phyloP scores from a whole-genome alignment of 2,888 invertebrate genomes.

The Tricholauxania praeusta region DNA sequence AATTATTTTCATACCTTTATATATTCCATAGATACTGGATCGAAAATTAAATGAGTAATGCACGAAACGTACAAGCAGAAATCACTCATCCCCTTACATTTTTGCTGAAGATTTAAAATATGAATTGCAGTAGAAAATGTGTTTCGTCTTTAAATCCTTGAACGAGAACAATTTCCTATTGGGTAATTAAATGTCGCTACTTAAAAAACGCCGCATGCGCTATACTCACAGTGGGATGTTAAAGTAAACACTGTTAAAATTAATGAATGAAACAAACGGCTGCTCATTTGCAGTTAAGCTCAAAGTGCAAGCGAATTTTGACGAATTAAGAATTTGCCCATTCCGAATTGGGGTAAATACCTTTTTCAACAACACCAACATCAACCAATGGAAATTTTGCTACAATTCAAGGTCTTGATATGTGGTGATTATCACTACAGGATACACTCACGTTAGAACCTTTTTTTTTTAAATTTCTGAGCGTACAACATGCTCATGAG shows the following conservation, averaged over 20 bases:
- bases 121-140: background rate
- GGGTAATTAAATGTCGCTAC: no score
- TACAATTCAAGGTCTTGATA: background rate
- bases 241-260: background rate
- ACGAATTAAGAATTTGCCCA: no score
- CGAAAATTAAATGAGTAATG: no score
- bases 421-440: conserved; percentile 42
- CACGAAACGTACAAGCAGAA: no score
- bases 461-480: background rate
- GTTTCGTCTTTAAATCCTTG: background rate
- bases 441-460: conserved; percentile 22
- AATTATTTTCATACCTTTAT: no score
- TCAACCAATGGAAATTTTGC: no score
- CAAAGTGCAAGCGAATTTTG: no score
- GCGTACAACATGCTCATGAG: background rate
- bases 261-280: conserved; percentile 3
- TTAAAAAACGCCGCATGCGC: no score
- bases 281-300: background rate
- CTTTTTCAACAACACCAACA: no score
- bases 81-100: no score
- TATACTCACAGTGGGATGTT: background rate
- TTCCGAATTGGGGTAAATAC: no score
- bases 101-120: background rate
- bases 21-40: no score
- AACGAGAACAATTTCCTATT: background rate